Base-by-base conservation (phyloP, 2,113 vertebrate species). In the Melanocharis versteri region DNA sequence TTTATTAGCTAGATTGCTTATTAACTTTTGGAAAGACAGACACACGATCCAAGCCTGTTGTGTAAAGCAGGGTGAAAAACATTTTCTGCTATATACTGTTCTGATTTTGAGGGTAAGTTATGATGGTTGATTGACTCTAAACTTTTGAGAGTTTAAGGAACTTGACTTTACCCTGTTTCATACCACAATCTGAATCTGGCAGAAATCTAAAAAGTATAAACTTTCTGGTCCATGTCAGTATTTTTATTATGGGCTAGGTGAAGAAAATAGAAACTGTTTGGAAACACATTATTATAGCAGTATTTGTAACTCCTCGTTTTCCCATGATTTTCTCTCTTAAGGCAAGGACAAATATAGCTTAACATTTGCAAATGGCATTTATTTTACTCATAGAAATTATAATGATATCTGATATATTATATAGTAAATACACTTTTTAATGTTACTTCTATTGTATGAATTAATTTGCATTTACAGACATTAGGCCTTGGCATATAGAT, bases 241-340 rank as follows among this genome's bases (percentile, higher is more conserved):
- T 42, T 89, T 91, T 91, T 65, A 53, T 30, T 76, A 27, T 24
- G 35, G 16, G 10, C 13, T 53, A 73, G 45, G 19, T 60, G 28
- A 50, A 86, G 70, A 83, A 97, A 93, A 72, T 57, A 91, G 84
- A 57, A 93, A 47, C 19, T 83, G 39, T 81, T 91, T 64, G 61
- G 57, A 91, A 94, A 62, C 30, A 61, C 3, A 24, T 44, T 91
- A 86, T 94, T 80, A 26, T 73, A 37, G 35, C 30, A 53, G 26
- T 62, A 45, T 88, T 91, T 95, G 40, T n/a, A 87, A 56, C 30
- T 53, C 57, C 53, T 58, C 56, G 10, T 90, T 89, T 93, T 50
- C 33, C 45, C 39, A 69, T 69, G 20, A 27, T 93, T 91, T 90
- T 86, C 27, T 58, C 1, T 88, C 30, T 82, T 80, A 93, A 88